Conservation (phyloP, 2,888 invertebrate species). For the Tetrapedia diversipes region DNA sequence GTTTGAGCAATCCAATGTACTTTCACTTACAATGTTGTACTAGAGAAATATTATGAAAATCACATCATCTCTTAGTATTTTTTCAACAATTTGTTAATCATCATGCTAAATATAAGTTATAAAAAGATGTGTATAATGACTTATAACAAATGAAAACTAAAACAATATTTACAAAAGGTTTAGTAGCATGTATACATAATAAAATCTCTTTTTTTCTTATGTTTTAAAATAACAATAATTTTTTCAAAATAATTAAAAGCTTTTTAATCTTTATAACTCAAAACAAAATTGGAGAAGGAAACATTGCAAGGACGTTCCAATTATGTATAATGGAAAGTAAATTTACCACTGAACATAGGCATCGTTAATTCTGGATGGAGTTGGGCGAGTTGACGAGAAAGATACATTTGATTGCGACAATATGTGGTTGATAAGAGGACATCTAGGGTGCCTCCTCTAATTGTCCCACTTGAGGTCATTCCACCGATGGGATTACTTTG, state of each 20-base stretch:
- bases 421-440: constrained; percentile 93
- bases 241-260: background rate
- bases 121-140: background rate
- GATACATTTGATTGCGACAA: constrained; percentile 95
- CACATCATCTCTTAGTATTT: too few relatives aligned
- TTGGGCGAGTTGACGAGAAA: constrained; percentile 96
- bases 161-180: background rate
- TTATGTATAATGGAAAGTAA: background rate
- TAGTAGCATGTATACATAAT: too few relatives aligned
- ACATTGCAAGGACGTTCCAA: too few relatives aligned
- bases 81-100: background rate
- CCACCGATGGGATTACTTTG: constrained; percentile 62
- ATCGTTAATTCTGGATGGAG: constrained; percentile 98
- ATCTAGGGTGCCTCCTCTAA: constrained; percentile 89
- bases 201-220: too few relatives aligned
- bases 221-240: background rate
- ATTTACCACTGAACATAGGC: constrained; percentile 98
- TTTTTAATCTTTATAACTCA: background rate
- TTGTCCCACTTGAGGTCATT: constrained; percentile 65
- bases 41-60: background rate
- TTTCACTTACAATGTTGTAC: constrained; percentile 6
- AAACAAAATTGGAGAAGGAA: too few relatives aligned
- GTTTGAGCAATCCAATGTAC: constrained; percentile 29
- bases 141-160: background rate
- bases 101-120: background rate